Evolutionary conservation across 1,140 invertebrate species (phyloP), one percentile per base, ranked within the genome.

Genomic region (Archivesica marissinica): DNA sequence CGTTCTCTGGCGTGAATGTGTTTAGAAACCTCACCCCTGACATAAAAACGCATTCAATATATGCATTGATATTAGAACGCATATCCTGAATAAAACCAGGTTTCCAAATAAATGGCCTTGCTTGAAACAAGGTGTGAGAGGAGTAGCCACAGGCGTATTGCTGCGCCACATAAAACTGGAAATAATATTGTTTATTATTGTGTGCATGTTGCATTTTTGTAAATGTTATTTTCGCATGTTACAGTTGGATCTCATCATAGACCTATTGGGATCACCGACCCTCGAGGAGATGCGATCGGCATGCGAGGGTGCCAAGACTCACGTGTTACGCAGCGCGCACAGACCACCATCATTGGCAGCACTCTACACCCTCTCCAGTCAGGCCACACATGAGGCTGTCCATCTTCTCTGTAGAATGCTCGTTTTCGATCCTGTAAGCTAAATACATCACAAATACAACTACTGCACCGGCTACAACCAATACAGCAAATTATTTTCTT

Each of bases 391-490:
- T 91, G 99, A 99, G 95, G 99, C 98, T 76, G 98, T 99, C 76
- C 98, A 99, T 95, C 95, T 99, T 89, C 95, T 99, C n/a, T 98
- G 97, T 93, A 97, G 99, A 95, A 99, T 99, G 98, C 96, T 99
- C 54, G 97, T 98, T 74, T 99, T 99, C 94, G 98, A 99, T 96
- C 98, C 99, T 64, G 98, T 98, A 95, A 96, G 96, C n/a, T n/a
- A n/a, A n/a, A n/a, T n/a, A n/a, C n/a, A n/a, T n/a, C n/a, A n/a
- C n/a, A n/a, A n/a, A n/a, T n/a, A n/a, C n/a, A n/a, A n/a, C n/a
- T n/a, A n/a, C n/a, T n/a, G n/a, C n/a, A n/a, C n/a, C n/a, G n/a
- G n/a, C n/a, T n/a, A n/a, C n/a, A n/a, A n/a, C n/a, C n/a, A n/a
- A n/a, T n/a, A n/a, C n/a, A n/a, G n/a, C n/a, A n/a, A n/a, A n/a